Evolutionary conservation across 2,113 vertebrate species (phyloP).

Genomic region (Alces alces): DNA sequence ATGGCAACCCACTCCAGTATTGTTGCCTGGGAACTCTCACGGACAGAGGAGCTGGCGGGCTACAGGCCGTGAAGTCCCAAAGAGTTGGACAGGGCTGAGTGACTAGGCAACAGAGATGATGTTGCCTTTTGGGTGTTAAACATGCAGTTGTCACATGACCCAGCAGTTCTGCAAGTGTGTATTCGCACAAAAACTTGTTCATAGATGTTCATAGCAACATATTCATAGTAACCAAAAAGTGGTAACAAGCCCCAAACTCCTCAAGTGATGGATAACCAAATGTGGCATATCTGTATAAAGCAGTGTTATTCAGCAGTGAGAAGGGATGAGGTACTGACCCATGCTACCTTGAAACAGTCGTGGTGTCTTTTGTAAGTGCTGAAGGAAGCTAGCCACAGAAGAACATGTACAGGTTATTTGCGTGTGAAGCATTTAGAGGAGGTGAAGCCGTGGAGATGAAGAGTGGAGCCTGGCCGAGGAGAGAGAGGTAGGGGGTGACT

Average conservation of each 20-base stretch:
- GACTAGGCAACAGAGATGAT: rapidly evolving
- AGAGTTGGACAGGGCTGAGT: background rate
- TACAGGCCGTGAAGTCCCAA: background rate
- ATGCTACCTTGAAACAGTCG: background rate
- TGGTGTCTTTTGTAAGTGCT: background rate
- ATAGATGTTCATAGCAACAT: background rate
- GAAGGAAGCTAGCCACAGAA: background rate
- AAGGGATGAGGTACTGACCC: background rate
- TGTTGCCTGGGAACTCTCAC: background rate
- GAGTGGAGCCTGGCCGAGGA: rapidly evolving
- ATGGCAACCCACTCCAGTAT: background rate
- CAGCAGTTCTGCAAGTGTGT: background rate
- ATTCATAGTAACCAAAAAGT: background rate
- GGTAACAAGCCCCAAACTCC: background rate
- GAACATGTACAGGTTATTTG: rapidly evolving
- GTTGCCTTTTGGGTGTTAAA: background rate
- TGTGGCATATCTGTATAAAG: rapidly evolving
- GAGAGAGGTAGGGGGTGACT: too few relatives aligned
- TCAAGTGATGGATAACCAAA: background rate
- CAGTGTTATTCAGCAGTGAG: rapidly evolving
- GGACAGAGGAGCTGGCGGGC: background rate
- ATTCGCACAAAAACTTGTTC: background rate
- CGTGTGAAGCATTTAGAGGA: rapidly evolving
- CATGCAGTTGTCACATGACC: rapidly evolving
- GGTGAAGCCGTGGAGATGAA: rapidly evolving